Evolutionary conservation across 2,113 vertebrate species (phyloP).

Genomic region (Syngnathus floridae): DNA sequence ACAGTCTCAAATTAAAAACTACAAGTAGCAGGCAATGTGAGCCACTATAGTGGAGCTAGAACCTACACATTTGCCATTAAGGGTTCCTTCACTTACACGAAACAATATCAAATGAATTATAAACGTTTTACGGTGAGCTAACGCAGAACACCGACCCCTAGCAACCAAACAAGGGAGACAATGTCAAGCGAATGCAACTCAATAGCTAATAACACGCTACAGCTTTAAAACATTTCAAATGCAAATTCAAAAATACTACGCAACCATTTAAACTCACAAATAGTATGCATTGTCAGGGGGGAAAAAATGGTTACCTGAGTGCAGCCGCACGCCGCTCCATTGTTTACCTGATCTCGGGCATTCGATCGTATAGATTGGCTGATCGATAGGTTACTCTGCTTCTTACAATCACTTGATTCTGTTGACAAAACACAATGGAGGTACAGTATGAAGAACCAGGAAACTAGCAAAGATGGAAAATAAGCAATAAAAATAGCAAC

Average conservation of each 20-base stretch:
- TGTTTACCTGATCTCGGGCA: no score
- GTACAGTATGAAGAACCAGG: not conserved
- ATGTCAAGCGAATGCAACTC: not conserved
- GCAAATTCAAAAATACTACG: not conserved
- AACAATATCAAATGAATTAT: no score
- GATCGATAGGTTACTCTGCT: not conserved
- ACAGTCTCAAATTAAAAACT: no score
- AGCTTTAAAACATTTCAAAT: not conserved
- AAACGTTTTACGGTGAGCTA: no score
- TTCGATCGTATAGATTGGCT: not conserved
- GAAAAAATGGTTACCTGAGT: not conserved
- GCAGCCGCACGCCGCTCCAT: not conserved
- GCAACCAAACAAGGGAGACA: not conserved
- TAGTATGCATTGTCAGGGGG: not conserved
- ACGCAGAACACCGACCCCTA: slow-evolving; percentile 38
- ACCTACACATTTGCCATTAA: no score
- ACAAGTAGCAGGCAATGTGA: no score
- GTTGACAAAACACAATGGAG: not conserved
- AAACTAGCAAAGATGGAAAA: not conserved
- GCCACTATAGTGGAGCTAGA: no score
- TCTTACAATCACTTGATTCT: not conserved
- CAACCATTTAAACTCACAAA: not conserved
- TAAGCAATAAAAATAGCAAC: not conserved
- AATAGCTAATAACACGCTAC: not conserved
- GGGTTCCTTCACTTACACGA: no score